Conservation (phyloP, 35 echinoderm and acorn worm species). For the Heliocidaris tuberculata region DNA sequence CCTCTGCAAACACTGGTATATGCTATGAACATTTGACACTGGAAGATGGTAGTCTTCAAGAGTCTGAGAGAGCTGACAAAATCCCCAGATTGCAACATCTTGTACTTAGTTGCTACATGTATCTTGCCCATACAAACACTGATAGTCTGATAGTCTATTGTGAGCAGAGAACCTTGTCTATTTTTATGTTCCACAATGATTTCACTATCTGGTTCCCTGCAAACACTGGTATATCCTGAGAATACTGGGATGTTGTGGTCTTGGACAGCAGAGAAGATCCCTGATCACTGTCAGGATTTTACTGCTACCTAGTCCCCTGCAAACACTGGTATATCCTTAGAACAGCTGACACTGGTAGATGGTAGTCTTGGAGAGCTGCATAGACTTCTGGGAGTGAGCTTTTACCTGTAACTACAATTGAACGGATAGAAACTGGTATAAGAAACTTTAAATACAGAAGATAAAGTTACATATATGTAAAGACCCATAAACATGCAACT, state of each 20-base stretch:
- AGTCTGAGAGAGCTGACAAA: constrained; percentile 42
- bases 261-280: too few species aligned
- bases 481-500: too few species aligned
- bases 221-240: too few species aligned
- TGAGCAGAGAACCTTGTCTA: too few species aligned
- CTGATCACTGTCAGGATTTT: too few species aligned
- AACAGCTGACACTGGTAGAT: constrained; percentile 50
- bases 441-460: neutral
- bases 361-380: constrained; percentile 44
- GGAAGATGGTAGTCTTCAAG: constrained; percentile 55
- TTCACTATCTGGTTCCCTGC: too few species aligned
- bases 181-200: too few species aligned
- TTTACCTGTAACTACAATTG: constrained; percentile 11
- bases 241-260: too few species aligned
- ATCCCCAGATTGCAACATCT: neutral
- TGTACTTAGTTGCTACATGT: too few species aligned
- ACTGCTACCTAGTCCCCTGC: constrained; percentile 42
- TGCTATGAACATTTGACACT: constrained; percentile 41
- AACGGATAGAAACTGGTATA: neutral
- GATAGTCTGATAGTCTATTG: too few species aligned
- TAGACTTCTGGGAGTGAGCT: constrained; percentile 45
- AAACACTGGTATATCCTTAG: constrained; percentile 27
- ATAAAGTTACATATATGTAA: too few species aligned
- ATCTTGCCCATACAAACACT: too few species aligned
- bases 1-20: constrained; percentile 32